Evolutionary conservation across 1,140 invertebrate species (phyloP).

Genomic region (Maconellicoccus hirsutus): DNA sequence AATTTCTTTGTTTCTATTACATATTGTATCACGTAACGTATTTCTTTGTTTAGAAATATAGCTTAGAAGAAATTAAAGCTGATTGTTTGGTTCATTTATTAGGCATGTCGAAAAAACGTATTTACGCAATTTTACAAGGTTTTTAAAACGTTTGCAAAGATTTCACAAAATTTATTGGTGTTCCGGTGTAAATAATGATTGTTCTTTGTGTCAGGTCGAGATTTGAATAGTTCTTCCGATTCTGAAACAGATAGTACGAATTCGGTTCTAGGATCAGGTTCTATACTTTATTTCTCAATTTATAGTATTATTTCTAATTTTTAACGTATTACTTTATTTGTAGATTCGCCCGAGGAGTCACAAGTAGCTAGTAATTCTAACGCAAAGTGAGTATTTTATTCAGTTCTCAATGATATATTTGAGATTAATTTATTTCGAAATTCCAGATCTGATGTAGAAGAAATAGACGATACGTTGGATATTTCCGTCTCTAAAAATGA

Average conservation of each 20-base stretch:
- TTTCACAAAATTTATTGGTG: no score
- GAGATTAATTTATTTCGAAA: background rate
- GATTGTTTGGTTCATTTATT: slow-evolving; percentile 33
- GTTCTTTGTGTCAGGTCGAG: background rate
- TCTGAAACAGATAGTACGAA: background rate
- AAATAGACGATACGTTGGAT: background rate
- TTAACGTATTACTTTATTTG: no score
- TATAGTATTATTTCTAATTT: no score
- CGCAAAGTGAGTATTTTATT: background rate
- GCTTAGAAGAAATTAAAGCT: slow-evolving; percentile 31
- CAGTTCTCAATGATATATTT: background rate
- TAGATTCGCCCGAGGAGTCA: background rate
- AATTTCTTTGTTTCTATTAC: background rate
- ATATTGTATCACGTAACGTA: background rate
- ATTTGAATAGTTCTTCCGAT: slow-evolving; percentile 10
- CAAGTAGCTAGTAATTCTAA: background rate
- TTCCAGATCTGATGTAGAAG: background rate
- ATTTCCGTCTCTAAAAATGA: slow-evolving; percentile 1
- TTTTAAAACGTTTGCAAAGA: background rate
- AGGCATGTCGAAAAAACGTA: slow-evolving; percentile 32
- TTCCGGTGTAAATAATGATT: background rate
- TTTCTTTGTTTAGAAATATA: slow-evolving; percentile 24
- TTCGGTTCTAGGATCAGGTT: slow-evolving; percentile 1
- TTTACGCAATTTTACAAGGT: slow-evolving; percentile 31
- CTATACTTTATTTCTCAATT: background rate